These are phyloP conservation scores for Agrilus mali DNA, from an alignment of 2,888 invertebrate species.

Conservation along the genomic window DNA sequence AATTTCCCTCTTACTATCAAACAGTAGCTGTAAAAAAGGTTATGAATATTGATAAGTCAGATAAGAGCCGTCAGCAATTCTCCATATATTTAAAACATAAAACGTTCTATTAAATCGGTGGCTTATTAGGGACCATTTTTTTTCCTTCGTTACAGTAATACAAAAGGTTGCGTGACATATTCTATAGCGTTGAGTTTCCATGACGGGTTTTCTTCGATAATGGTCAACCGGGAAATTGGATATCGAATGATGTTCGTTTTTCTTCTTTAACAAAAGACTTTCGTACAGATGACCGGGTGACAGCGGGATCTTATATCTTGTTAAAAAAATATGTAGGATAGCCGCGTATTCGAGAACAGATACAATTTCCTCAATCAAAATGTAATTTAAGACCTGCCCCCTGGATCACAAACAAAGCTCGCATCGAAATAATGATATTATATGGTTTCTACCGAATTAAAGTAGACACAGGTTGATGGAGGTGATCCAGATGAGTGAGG, in stretches of 20 bases:
- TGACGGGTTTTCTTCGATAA: constrained; percentile 9
- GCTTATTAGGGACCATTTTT: too few species aligned
- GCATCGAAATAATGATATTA: constrained; percentile 33
- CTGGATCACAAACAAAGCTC: constrained; percentile 23
- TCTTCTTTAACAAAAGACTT: constrained; percentile 16
- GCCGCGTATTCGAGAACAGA: too few species aligned
- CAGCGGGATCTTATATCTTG: constrained; percentile 26
- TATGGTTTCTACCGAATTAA: constrained; percentile 28
- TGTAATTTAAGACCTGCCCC: constrained; percentile 27
- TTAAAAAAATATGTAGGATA: constrained; percentile 16
- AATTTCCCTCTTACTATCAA: too few species aligned
- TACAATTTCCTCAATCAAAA: constrained; percentile 29
- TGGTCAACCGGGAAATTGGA: constrained; percentile 15
- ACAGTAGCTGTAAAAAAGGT: too few species aligned
- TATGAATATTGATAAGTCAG: constrained; percentile 9
- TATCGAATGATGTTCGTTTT: constrained; percentile 16
- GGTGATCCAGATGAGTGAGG: too few species aligned
- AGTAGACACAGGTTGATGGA: constrained; percentile 18
- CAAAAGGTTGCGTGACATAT: too few species aligned
- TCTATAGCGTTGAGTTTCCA: too few species aligned
- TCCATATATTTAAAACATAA: too few species aligned
- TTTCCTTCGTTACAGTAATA: too few species aligned
- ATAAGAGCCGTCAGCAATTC: too few species aligned
- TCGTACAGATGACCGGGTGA: constrained; percentile 23
- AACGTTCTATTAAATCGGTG: too few species aligned